These are phyloP conservation scores for Protobothrops flavoviridis DNA, from an alignment of 2,113 vertebrate species.

Conservation along the genomic window DNA sequence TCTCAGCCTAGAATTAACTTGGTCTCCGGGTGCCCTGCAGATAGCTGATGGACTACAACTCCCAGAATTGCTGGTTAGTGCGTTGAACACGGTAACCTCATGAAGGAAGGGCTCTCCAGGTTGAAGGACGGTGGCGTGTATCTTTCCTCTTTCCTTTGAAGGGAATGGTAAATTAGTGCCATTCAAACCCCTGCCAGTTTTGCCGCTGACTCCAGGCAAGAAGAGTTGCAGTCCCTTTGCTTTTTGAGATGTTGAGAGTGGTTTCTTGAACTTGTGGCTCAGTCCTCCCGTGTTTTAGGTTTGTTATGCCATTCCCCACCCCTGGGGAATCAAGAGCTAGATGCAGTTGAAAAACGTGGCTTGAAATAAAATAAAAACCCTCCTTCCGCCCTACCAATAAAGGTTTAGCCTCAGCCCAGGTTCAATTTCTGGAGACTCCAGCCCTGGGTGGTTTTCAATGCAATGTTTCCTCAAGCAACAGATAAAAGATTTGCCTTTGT, in stretches of 20 bases:
- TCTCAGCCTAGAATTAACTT: neutral
- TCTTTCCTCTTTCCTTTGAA: neutral
- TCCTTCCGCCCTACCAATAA: neutral
- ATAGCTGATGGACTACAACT: neutral
- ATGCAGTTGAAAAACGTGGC: neutral
- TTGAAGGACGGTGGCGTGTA: neutral
- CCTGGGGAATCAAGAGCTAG: neutral
- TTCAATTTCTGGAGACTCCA: neutral
- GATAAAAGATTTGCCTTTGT: neutral
- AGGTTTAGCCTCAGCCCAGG: neutral
- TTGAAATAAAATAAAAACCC: neutral
- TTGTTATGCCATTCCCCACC: neutral
- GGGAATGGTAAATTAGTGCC: neutral
- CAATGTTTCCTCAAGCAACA: neutral
- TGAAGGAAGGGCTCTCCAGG: neutral
- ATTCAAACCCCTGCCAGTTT: neutral
- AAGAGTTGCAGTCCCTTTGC: neutral
- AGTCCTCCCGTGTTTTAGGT: neutral
- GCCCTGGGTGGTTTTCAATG: neutral
- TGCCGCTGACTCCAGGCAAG: neutral
- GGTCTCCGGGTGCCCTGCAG: neutral
- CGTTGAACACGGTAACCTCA: neutral
- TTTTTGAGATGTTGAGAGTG: neutral
- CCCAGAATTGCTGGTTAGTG: neutral
- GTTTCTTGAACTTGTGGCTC: neutral